phyloP scores from a whole-genome alignment of 2,113 vertebrate genomes.

The Dolichotis patagonum region DNA sequence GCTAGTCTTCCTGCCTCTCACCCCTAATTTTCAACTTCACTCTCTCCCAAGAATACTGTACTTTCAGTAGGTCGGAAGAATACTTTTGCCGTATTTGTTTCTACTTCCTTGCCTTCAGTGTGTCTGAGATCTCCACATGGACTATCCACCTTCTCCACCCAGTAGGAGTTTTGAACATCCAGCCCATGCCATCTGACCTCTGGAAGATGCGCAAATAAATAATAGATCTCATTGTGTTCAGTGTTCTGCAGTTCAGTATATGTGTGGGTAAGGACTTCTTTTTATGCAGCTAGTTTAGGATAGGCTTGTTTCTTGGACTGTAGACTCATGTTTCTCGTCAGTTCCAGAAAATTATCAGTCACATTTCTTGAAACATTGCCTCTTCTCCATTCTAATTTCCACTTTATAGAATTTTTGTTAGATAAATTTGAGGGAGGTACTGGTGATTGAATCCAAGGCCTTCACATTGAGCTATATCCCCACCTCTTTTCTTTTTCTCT shows the following conservation, averaged over 20 bases:
- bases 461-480: not conserved
- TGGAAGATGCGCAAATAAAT: not conserved
- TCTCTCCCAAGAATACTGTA: not conserved
- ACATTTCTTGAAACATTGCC: not conserved
- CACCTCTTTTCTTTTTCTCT: not conserved
- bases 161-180: not conserved
- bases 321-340: not conserved
- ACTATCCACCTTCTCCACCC: not conserved
- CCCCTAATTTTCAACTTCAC: not conserved
- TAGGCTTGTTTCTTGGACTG: not conserved
- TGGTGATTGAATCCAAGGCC: not conserved
- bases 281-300: not conserved
- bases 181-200: not conserved
- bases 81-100: not conserved
- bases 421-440: not conserved
- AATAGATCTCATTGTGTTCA: not conserved
- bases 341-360: slow-evolving; percentile 1
- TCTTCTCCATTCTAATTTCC: not conserved
- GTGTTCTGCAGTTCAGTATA: not conserved
- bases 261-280: not conserved
- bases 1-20: no score
- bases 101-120: not conserved
- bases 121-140: not conserved
- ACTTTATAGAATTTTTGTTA: not conserved
- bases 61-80: not conserved